Evolutionary conservation across 23 tunicate genomes (phyloP).

Genomic region (Oikopleura vanhoeffeni): DNA sequence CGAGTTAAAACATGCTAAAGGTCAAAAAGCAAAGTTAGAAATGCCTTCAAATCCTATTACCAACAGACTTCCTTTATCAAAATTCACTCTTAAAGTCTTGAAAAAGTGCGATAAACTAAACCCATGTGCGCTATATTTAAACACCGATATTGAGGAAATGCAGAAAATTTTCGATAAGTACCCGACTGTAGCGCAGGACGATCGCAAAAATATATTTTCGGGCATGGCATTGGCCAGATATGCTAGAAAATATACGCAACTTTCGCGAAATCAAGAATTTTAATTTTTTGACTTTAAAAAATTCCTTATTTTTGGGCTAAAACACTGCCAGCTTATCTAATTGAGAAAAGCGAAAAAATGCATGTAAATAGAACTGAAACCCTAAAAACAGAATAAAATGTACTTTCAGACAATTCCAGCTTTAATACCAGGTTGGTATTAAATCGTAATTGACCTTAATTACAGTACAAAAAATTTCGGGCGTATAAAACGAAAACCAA

Average conservation of each 20-base stretch:
- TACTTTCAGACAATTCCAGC: no score
- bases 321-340: no score
- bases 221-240: conserved; percentile 1
- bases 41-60: not conserved
- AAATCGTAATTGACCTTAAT: no score
- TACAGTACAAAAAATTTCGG: no score
- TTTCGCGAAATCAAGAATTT: no score
- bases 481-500: no score
- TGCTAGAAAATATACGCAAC: not conserved
- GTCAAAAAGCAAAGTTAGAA: not conserved
- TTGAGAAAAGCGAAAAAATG: no score
- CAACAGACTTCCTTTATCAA: not conserved
- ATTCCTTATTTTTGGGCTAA: no score
- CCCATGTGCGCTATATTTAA: not conserved
- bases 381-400: no score
- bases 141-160: not conserved
- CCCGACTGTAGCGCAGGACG: not conserved
- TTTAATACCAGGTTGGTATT: no score
- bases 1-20: not conserved
- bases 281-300: no score
- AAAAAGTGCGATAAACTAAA: not conserved
- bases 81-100: conserved; percentile 3
- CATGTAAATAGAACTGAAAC: no score
- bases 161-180: not conserved
- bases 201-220: not conserved